These are phyloP conservation scores for Phylloscopus collybita DNA, from an alignment of 2,797 vertebrate species.

Conservation along the genomic window DNA sequence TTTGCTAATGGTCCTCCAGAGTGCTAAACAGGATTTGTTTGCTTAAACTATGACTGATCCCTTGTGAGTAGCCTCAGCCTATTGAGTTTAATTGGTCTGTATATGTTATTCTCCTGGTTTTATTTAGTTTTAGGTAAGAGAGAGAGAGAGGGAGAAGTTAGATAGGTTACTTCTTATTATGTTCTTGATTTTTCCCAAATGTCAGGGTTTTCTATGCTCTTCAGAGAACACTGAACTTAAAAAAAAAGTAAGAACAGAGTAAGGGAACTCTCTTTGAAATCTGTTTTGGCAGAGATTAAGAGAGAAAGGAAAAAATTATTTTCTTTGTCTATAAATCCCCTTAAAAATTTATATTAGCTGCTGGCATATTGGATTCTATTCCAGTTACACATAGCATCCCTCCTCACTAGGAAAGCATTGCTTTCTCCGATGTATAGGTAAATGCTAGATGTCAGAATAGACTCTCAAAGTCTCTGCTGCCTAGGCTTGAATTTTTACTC, in stretches of 20 bases:
- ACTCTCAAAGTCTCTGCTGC: background rate
- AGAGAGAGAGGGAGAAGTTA: background rate
- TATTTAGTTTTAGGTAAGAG: background rate
- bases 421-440: background rate
- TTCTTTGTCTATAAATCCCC: background rate
- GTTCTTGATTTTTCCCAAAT: background rate
- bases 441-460: background rate
- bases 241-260: background rate
- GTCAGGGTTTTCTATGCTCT: background rate
- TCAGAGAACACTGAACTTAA: background rate
- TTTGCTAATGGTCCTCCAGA: background rate
- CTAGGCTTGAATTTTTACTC: background rate
- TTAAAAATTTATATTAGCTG: background rate
- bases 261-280: background rate
- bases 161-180: background rate
- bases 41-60: background rate
- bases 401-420: background rate
- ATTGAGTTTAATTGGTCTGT: background rate
- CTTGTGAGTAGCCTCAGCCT: background rate
- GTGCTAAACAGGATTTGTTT: constrained; percentile 15
- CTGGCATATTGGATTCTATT: background rate
- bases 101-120: background rate
- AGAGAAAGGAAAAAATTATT: background rate
- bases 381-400: background rate
- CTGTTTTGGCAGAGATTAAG: background rate